phyloP scores from a whole-genome alignment of 2,113 vertebrate species.

The Saguinus imperator region DNA sequence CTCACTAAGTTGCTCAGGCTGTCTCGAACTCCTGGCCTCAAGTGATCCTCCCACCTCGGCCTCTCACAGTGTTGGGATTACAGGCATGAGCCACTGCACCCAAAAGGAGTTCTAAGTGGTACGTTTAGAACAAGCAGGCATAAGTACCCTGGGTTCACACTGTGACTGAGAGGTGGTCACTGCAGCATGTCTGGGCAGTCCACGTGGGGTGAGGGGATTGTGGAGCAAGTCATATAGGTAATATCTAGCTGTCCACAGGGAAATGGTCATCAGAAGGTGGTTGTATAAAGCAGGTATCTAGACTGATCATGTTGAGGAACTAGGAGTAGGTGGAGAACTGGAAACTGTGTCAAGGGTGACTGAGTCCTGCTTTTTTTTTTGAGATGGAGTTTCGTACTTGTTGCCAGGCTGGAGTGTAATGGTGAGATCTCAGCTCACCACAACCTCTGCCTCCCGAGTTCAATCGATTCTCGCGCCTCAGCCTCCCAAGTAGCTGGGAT shows the following conservation, averaged over 20 bases:
- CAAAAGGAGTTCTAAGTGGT: not conserved
- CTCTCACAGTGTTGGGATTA: too few relatives aligned
- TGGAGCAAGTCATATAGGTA: not conserved
- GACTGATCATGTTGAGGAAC: not conserved
- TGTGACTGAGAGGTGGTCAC: not conserved
- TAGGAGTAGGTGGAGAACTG: not conserved
- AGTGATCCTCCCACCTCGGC: too few relatives aligned
- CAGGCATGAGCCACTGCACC: too few relatives aligned
- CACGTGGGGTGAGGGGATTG: not conserved
- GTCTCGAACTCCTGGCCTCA: too few relatives aligned
- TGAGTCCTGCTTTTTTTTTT: not conserved
- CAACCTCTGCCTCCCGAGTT: too few relatives aligned
- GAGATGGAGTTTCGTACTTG: too few relatives aligned
- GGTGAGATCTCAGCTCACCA: too few relatives aligned
- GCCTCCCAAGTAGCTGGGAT: too few relatives aligned
- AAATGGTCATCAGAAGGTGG: not conserved
- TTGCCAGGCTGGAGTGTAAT: too few relatives aligned
- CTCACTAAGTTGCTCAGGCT: too few relatives aligned
- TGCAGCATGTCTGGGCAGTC: not conserved
- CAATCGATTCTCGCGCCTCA: too few relatives aligned
- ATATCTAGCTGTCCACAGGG: not conserved
- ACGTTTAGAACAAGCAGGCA: not conserved
- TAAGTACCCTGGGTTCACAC: not conserved
- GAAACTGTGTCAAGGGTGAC: not conserved
- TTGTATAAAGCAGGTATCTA: not conserved